A percentile compares a stretch with the other conserved stretches of the same genome.
Evolutionary conservation across 2,888 invertebrate species (phyloP).

Genomic region (Cetonia aurata): DNA sequence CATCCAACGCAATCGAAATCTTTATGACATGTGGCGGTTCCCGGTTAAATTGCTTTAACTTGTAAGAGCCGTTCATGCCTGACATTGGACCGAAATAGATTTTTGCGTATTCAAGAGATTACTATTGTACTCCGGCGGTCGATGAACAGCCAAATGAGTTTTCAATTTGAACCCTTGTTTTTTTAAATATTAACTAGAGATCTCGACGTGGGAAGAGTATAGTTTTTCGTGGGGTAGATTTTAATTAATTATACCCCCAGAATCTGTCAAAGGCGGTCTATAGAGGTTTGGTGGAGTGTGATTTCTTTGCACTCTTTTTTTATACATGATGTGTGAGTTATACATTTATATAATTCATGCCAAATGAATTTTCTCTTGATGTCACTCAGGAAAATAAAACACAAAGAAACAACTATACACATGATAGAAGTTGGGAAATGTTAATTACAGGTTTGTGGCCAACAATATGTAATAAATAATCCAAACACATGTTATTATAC

Average conservation of each 20-base stretch:
- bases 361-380: too few species aligned
- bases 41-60: constrained; percentile 37
- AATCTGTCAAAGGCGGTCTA: not conserved
- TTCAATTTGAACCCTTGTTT: constrained; percentile 33
- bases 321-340: too few species aligned
- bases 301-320: too few species aligned
- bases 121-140: not conserved
- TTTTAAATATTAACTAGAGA: constrained; percentile 20
- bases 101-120: constrained; percentile 14
- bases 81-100: constrained; percentile 19
- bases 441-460: too few species aligned
- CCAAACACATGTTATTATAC: not conserved
- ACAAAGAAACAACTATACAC: too few species aligned
- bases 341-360: too few species aligned
- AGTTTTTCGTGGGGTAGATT: constrained; percentile 3
- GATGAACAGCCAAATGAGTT: constrained; percentile 2
- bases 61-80: constrained; percentile 27
- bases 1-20: constrained; percentile 29
- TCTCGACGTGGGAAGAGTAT: not conserved
- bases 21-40: constrained; percentile 31
- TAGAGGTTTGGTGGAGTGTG: too few species aligned
- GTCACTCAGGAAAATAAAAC: too few species aligned
- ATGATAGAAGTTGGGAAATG: too few species aligned
- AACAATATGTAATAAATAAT: not conserved
- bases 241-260: constrained; percentile 30